phyloP scores from a whole-genome alignment of 1,140 invertebrate genomes.

The Ruditapes philippinarum region DNA sequence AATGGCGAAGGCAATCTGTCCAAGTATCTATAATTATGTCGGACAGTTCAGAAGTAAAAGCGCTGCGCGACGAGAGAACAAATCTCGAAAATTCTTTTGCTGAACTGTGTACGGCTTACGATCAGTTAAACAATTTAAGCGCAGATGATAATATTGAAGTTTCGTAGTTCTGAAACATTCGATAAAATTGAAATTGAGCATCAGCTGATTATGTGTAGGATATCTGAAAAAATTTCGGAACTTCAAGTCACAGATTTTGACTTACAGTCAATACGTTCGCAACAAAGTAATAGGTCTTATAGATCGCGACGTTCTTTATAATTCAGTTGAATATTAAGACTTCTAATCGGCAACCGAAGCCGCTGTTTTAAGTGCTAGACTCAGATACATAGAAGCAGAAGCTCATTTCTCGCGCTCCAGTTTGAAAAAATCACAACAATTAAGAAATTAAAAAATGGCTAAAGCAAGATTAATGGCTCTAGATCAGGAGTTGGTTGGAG shows the following conservation, averaged over 20 bases:
- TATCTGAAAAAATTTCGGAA: not conserved
- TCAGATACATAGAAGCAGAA: not conserved
- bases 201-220: not conserved
- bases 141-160: no score
- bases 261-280: not conserved
- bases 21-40: not conserved
- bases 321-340: not conserved
- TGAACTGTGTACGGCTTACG: no score
- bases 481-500: no score
- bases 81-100: no score
- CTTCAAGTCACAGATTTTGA: not conserved
- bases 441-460: not conserved
- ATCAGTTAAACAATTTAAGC: no score
- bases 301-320: not conserved
- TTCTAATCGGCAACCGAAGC: not conserved
- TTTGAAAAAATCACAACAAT: not conserved
- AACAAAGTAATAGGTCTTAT: not conserved
- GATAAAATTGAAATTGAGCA: not conserved
- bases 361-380: not conserved
- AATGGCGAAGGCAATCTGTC: not conserved
- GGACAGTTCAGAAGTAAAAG: not conserved
- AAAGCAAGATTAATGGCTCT: no score
- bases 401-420: not conserved
- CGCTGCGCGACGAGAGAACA: not conserved
- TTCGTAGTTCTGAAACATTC: not conserved